A percentile compares a stretch with the other conserved stretches of the same genome.
phyloP scores from a whole-genome alignment of 2,888 invertebrate genomes.

The Amiota mariae region DNA sequence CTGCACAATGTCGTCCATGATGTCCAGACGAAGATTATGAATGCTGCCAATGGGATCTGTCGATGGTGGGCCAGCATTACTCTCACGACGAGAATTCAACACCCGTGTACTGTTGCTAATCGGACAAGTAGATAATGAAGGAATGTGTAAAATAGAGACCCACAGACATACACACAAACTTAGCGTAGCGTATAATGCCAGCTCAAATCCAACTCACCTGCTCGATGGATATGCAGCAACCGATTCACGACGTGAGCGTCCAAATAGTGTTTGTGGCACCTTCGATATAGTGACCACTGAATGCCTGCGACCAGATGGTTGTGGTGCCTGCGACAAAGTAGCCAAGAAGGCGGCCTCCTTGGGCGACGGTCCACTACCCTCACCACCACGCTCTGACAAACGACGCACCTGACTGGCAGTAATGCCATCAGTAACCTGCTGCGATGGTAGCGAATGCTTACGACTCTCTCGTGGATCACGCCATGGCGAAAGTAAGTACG shows the following conservation, averaged over 20 bases:
- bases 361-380: slow-evolving; percentile 83
- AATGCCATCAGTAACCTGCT: slow-evolving; percentile 88
- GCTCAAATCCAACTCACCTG: slow-evolving; percentile 72
- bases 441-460: slow-evolving; percentile 88
- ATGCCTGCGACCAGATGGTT: slow-evolving; percentile 85
- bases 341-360: slow-evolving; percentile 88
- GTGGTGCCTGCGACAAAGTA: slow-evolving; percentile 83
- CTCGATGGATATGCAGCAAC: slow-evolving; percentile 83
- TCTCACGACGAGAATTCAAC: slow-evolving; percentile 69
- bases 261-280: slow-evolving; percentile 84
- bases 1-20: slow-evolving; percentile 91
- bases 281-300: slow-evolving; percentile 90
- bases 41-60: slow-evolving; percentile 84
- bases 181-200: slow-evolving; percentile 41
- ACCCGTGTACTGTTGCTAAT: slow-evolving; percentile 70
- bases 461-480: slow-evolving; percentile 82
- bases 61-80: slow-evolving; percentile 79
- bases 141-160: slow-evolving; percentile 31
- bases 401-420: slow-evolving; percentile 90
- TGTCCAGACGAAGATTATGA: slow-evolving; percentile 88
- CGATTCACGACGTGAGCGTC: slow-evolving; percentile 85
- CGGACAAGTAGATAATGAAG: slow-evolving; percentile 58
- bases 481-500: slow-evolving; percentile 87
- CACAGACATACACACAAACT: slow-evolving; percentile 22
- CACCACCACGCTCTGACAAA: slow-evolving; percentile 85